Evolutionary conservation across 1,140 invertebrate species (phyloP).

Genomic region (Parasteatoda tepidariorum): DNA sequence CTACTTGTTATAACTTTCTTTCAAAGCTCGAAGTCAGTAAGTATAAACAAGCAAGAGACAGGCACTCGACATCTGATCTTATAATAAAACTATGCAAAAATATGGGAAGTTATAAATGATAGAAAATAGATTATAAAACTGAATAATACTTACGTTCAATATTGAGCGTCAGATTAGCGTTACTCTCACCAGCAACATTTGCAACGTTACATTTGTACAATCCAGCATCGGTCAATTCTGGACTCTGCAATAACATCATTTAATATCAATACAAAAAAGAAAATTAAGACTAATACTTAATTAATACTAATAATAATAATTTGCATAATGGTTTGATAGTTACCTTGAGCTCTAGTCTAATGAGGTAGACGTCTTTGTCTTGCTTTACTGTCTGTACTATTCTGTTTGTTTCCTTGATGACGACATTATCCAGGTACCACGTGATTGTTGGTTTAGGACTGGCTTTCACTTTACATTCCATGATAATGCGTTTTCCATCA

Average conservation of each 20-base stretch:
- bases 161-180: slow-evolving; percentile 95
- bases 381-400: slow-evolving; percentile 80
- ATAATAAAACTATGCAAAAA: too few relatives aligned
- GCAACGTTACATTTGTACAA: slow-evolving; percentile 98
- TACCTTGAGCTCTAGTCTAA: slow-evolving; percentile 86
- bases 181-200: slow-evolving; percentile 94
- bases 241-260: slow-evolving; percentile 43
- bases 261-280: too few relatives aligned
- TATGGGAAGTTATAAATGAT: too few relatives aligned
- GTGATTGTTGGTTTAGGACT: slow-evolving; percentile 92
- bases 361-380: slow-evolving; percentile 87
- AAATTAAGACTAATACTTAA: too few relatives aligned
- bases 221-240: slow-evolving; percentile 93
- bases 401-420: slow-evolving; percentile 82
- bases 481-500: slow-evolving; percentile 95
- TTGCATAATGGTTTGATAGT: background rate
- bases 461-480: slow-evolving; percentile 96
- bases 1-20: too few relatives aligned
- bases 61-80: too few relatives aligned
- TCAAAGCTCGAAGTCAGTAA: too few relatives aligned
- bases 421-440: slow-evolving; percentile 89
- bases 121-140: too few relatives aligned
- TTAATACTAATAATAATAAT: too few relatives aligned
- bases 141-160: slow-evolving; percentile 90
- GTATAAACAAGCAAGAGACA: too few relatives aligned